These are phyloP conservation scores for Procambarus virginalis DNA, from an alignment of 1,140 invertebrate genomes.

Conservation along the genomic window DNA sequence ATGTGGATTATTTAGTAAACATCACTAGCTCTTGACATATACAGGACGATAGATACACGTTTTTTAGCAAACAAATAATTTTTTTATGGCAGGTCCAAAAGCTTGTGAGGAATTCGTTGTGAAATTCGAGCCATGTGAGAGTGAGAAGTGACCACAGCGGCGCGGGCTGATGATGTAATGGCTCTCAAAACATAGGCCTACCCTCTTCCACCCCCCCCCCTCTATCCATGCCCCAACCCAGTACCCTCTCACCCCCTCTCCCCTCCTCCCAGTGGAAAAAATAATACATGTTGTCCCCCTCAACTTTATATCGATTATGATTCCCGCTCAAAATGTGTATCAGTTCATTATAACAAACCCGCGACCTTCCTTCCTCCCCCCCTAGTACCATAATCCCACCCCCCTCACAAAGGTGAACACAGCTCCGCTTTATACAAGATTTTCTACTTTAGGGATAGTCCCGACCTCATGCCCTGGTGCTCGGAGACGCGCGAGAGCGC, in stretches of 20 bases:
- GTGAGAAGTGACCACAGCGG: too few species aligned
- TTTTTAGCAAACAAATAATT: too few species aligned
- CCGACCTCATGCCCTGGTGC: not conserved
- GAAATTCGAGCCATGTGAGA: too few species aligned
- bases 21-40: too few species aligned
- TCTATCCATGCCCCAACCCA: not conserved
- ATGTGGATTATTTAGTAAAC: too few species aligned
- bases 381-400: too few species aligned
- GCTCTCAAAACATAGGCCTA: too few species aligned
- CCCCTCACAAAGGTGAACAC: not conserved
- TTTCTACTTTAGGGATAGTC: not conserved
- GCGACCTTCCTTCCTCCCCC: not conserved
- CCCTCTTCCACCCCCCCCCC: not conserved
- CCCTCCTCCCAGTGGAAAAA: not conserved
- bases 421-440: not conserved
- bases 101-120: too few species aligned
- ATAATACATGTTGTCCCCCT: conserved; percentile 27
- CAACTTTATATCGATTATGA: conserved; percentile 13
- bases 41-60: too few species aligned
- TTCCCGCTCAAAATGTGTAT: conserved; percentile 40
- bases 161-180: not conserved
- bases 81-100: too few species aligned
- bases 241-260: not conserved
- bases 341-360: conserved; percentile 40
- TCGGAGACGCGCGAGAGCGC: not conserved